phyloP scores from a whole-genome alignment of 2,113 vertebrate species.

The Cephalophus harveyi region DNA sequence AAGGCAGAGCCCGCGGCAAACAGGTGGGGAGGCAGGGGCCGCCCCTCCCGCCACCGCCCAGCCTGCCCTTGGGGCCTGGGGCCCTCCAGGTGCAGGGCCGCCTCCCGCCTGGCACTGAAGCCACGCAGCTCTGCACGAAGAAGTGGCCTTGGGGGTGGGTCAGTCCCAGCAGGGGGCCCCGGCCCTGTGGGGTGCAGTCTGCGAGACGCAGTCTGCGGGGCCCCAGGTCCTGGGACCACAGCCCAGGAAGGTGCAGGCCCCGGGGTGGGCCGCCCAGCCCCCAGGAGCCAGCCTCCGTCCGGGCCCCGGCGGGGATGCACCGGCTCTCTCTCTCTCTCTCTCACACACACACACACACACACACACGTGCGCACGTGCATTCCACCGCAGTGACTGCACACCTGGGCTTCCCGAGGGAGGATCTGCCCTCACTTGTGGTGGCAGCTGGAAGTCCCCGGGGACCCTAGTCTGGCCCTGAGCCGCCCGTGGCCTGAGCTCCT shows the following conservation, averaged over 20 bases:
- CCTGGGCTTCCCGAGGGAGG: background rate
- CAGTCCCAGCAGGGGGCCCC: background rate
- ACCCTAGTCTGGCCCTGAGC: background rate
- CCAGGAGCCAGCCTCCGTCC: background rate
- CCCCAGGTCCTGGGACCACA: background rate
- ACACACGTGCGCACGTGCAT: background rate
- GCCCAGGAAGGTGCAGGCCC: rapidly evolving
- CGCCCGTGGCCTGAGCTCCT: background rate
- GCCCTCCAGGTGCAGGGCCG: background rate
- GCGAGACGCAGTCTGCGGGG: background rate
- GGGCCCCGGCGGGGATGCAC: background rate
- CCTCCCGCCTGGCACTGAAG: background rate
- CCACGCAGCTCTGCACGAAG: background rate
- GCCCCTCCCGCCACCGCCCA: background rate
- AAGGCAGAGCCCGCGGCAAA: background rate
- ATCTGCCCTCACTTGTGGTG: background rate
- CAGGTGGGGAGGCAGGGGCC: background rate
- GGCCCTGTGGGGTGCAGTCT: background rate
- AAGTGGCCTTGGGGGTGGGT: background rate
- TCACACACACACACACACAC: background rate
- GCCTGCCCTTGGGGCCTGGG: background rate
- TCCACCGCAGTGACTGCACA: background rate
- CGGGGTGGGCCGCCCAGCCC: rapidly evolving
- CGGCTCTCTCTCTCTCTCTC: background rate
- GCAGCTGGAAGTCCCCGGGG: background rate